A percentile compares a stretch with the other conserved stretches of the same genome.
These are phyloP conservation scores for Hemicentrotus pulcherrimus DNA, from an alignment of 35 echinoderm and acorn worm species.

Conservation along the genomic window DNA sequence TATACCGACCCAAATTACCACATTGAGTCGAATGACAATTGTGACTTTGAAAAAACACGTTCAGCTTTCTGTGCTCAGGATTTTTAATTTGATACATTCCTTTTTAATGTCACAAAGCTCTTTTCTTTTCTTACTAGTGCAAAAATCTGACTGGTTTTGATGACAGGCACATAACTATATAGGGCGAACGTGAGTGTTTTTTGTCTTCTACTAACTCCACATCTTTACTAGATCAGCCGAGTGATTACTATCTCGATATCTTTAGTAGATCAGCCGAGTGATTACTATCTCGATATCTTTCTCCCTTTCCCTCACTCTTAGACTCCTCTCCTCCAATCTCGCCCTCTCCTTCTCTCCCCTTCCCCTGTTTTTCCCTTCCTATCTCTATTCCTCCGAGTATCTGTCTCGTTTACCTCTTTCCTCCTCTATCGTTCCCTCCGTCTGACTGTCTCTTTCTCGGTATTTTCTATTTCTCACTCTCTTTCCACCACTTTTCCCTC, in stretches of 20 bases:
- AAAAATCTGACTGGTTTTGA: too few species aligned
- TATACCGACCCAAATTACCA: not conserved
- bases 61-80: not conserved
- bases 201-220: not conserved
- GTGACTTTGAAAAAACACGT: not conserved
- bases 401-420: too few species aligned
- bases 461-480: not conserved
- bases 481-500: too few species aligned
- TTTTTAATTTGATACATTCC: not conserved
- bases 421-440: not conserved
- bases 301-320: too few species aligned
- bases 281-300: not conserved
- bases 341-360: not conserved
- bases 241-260: not conserved
- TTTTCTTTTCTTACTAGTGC: too few species aligned
- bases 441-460: too few species aligned
- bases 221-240: not conserved
- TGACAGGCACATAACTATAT: too few species aligned
- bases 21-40: not conserved
- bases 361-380: not conserved
- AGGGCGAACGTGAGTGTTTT: not conserved
- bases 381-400: too few species aligned
- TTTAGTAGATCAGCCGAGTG: not conserved
- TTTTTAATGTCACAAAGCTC: too few species aligned
- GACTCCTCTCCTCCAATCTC: not conserved